Conservation (phyloP, 2,797 vertebrate species). For the Gastrophryne carolinensis region DNA sequence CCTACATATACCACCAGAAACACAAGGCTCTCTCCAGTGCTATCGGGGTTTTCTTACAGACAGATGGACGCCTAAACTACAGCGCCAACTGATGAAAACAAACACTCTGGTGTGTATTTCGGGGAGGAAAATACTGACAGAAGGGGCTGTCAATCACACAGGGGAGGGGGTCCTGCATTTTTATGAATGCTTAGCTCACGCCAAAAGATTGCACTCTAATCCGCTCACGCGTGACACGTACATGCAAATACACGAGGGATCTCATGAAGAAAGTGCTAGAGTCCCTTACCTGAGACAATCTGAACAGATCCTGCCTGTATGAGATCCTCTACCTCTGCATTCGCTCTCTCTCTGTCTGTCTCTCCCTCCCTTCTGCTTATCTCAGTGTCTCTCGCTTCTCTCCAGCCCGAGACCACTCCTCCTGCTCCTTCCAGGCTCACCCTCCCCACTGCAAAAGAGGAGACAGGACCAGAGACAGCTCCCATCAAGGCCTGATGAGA, state of each 20-base stretch:
- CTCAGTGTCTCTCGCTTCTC: slow-evolving; percentile 23
- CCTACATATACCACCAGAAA: neutral
- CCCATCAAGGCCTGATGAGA: slow-evolving; percentile 1
- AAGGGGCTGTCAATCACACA: neutral
- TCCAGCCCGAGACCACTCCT: slow-evolving; percentile 5
- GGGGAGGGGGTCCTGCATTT: too few species aligned
- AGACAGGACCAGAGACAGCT: slow-evolving; percentile 48
- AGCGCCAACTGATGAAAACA: neutral
- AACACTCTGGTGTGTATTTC: neutral
- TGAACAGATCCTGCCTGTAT: slow-evolving; percentile 18
- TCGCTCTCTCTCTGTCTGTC: slow-evolving; percentile 18
- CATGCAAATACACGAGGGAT: too few species aligned
- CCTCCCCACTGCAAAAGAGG: slow-evolving; percentile 28
- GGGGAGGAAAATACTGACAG: neutral
- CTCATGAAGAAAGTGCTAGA: neutral
- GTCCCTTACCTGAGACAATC: slow-evolving; percentile 28
- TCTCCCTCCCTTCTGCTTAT: slow-evolving; percentile 28
- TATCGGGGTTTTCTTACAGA: neutral
- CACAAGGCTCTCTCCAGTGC: neutral
- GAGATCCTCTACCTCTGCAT: slow-evolving; percentile 24
- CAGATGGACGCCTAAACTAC: neutral
- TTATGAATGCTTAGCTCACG: too few species aligned
- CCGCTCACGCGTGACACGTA: neutral
- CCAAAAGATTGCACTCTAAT: neutral
- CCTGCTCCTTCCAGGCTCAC: slow-evolving; percentile 11